These are phyloP conservation scores for Mus spicilegus DNA, from an alignment of 2,113 vertebrate species.

Conservation along the genomic window DNA sequence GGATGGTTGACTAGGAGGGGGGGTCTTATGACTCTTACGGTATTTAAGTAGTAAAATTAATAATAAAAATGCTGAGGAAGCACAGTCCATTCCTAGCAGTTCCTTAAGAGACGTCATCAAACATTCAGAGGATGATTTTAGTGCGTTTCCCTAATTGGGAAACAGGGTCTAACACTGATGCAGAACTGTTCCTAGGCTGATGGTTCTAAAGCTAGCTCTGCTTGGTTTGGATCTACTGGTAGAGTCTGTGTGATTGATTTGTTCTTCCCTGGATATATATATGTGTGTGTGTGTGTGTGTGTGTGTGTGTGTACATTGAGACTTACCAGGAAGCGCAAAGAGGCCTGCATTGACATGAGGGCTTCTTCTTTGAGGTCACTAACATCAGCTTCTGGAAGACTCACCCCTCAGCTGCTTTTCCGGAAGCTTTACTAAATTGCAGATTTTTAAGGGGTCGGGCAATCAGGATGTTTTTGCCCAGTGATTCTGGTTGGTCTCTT, in stretches of 20 bases:
- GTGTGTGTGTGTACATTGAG: background rate
- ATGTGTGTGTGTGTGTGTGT: background rate
- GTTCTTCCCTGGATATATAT: background rate
- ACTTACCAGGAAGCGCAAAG: background rate
- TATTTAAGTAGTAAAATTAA: slow-evolving; percentile 35
- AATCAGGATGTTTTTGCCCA: slow-evolving; percentile 16
- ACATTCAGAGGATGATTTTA: slow-evolving; percentile 23
- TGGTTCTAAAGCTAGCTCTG: background rate
- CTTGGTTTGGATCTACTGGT: slow-evolving; percentile 43
- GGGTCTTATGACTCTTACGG: background rate
- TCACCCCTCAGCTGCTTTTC: slow-evolving; percentile 2
- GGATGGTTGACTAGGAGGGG: slow-evolving; percentile 1
- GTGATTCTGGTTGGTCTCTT: slow-evolving; percentile 1
- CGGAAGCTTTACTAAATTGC: slow-evolving; percentile 36
- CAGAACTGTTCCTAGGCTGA: background rate
- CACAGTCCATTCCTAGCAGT: background rate
- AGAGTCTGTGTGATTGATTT: background rate
- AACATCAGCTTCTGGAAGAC: background rate
- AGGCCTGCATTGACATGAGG: background rate
- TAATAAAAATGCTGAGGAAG: slow-evolving; percentile 18
- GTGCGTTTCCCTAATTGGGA: background rate
- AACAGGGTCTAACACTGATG: background rate
- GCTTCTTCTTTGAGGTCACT: slow-evolving; percentile 33
- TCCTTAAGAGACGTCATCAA: slow-evolving; percentile 3
- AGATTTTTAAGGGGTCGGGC: background rate